Evolutionary conservation across 2,888 invertebrate genomes (phyloP), one percentile per base, ranked within the genome.

Genomic region (Tyria jacobaeae): DNA sequence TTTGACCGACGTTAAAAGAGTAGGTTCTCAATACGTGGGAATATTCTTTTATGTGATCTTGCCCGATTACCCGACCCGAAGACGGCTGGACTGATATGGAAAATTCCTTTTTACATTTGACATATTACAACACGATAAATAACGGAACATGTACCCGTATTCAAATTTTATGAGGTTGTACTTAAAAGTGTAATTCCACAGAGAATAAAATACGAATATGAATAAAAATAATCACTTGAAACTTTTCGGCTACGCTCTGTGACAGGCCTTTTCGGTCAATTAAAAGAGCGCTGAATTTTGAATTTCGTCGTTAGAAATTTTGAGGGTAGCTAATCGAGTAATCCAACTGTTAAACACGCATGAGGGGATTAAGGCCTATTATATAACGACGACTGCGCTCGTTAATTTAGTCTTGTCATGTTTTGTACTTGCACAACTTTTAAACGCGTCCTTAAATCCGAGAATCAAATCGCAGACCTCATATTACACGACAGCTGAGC

Each of bases 301-400:
- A 79, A 76, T 80, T 78, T 68, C 71, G 75, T 81, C 75, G 81
- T 80, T 77, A 72, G 75, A 73, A 75, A 78, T 77, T 78, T 78
- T 63, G 71, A 78, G 79, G 80, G 79, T 75, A 70, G 77, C 67
- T 85, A 85, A 87, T 85, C 81, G 86, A 86, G 84, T 85, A 87
- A 85, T 86, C 81, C 85, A 76, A 81, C 79, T 85, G 85, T 82
- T 86, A 83, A 87, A 87, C 86, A 86, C 81, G 83, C 86, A 80
- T 83, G 86, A 80, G 80, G 80, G 84, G 84, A 85, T 89, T 85
- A 86, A 78, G 80, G 79, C 76, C 79, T 79, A 83, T 84, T 82
- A 81, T 80, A 80, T 79, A 73, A 78, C 74, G 80, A 73, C 74
- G 76, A 80, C 75, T 78, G 67, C 71, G 66, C 75, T 71, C 64